A percentile compares a stretch with the other conserved stretches of the same genome.
Evolutionary conservation across 2,113 vertebrate genomes (phyloP).

Genomic region (Gallinago undulata): DNA sequence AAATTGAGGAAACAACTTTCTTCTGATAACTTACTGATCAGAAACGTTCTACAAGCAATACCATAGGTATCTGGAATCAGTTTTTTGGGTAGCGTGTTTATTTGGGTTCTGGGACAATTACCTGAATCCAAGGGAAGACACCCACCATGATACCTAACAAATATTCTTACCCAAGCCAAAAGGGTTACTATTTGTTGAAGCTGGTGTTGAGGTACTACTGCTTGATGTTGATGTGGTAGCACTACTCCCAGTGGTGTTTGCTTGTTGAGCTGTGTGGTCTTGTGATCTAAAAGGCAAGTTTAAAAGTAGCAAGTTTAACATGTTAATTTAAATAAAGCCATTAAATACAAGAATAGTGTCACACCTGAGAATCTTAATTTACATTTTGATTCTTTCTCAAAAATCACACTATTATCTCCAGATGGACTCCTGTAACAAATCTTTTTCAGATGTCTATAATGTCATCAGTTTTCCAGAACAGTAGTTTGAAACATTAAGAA

Average conservation of each 20-base stretch:
- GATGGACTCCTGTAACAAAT: too few species aligned
- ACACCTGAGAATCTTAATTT: too few species aligned
- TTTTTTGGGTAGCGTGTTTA: too few species aligned
- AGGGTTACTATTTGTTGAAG: conserved; percentile 74
- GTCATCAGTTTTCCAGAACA: not conserved
- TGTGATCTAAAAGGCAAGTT: conserved; percentile 70
- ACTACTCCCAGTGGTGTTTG: conserved; percentile 67
- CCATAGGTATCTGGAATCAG: not conserved
- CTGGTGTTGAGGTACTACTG: conserved; percentile 70
- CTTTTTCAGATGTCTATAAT: not conserved
- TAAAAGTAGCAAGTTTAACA: not conserved
- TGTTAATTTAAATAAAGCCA: too few species aligned
- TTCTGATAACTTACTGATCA: not conserved
- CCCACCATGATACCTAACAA: not conserved
- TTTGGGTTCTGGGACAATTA: not conserved
- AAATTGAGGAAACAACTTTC: not conserved
- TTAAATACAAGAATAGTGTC: too few species aligned
- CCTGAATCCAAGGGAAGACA: not conserved
- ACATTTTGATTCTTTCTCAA: too few species aligned
- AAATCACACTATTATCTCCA: too few species aligned
- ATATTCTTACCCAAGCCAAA: conserved; percentile 79
- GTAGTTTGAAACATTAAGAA: not conserved
- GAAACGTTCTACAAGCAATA: not conserved
- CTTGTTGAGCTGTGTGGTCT: conserved; percentile 73
- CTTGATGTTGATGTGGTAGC: conserved; percentile 70